These are phyloP conservation scores for Amblyjoppa proteus DNA, from an alignment of 2,888 invertebrate genomes.

Conservation along the genomic window DNA sequence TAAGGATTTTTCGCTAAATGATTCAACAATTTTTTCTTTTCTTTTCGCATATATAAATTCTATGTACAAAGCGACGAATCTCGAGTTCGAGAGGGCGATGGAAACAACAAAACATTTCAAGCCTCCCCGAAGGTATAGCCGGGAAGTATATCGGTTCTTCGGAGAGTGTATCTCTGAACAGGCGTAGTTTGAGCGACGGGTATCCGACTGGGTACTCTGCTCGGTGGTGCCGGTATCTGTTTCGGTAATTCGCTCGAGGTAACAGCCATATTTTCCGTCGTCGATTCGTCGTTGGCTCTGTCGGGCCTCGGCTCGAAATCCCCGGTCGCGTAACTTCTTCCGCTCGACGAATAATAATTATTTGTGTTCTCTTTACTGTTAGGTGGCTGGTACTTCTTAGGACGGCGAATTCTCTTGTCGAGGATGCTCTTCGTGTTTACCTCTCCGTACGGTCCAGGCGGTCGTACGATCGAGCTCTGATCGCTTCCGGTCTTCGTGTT, in stretches of 20 bases:
- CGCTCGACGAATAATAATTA: constrained; percentile 36
- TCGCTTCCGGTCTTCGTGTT: constrained; percentile 42
- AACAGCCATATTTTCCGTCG: constrained; percentile 80
- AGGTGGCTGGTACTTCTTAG: constrained; percentile 76
- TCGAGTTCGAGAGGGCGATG: neutral
- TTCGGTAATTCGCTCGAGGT: constrained; percentile 85
- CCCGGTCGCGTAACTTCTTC: constrained; percentile 39
- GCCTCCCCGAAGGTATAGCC: constrained; percentile 74
- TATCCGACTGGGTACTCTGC: constrained; percentile 73
- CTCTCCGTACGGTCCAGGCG: constrained; percentile 50
- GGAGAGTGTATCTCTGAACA: constrained; percentile 77
- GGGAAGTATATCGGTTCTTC: constrained; percentile 77
- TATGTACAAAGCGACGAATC: constrained; percentile 33
- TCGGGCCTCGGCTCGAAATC: constrained; percentile 58
- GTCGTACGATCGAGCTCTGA: constrained; percentile 68
- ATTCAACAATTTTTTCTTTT: neutral
- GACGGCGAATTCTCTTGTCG: constrained; percentile 65
- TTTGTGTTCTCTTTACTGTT: constrained; percentile 18
- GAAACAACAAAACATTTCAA: constrained; percentile 52
- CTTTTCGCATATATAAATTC: constrained; percentile 7
- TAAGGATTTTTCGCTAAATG: neutral
- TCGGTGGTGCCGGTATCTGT: constrained; percentile 84
- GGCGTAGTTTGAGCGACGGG: constrained; percentile 80
- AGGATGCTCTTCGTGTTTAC: constrained; percentile 47
- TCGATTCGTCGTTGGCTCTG: constrained; percentile 71